Conservation (phyloP, 2,888 invertebrate species). For the Plebejus melissa region DNA sequence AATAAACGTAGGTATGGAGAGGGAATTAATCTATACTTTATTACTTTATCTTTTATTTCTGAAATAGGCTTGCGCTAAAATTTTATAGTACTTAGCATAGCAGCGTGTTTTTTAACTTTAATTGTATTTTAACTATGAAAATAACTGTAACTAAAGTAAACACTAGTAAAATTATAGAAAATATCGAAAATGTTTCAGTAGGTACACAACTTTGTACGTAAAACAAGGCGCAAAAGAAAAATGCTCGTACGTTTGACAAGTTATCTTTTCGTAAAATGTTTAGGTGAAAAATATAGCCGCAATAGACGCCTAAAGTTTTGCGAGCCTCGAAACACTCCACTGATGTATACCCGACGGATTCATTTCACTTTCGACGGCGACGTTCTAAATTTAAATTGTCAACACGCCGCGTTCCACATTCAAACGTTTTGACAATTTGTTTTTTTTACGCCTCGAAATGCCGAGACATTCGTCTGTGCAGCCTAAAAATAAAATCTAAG, state of each 20-base stretch:
- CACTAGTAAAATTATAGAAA: background rate
- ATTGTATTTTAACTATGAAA: no score
- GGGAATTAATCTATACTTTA: background rate
- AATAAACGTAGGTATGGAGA: background rate
- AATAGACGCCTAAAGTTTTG: constrained; percentile 12
- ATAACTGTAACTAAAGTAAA: background rate
- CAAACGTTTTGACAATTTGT: constrained; percentile 22
- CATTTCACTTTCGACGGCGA: constrained; percentile 25
- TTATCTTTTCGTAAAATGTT: constrained; percentile 9
- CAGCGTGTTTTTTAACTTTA: no score
- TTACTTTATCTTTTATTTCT: background rate
- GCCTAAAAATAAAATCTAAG: background rate
- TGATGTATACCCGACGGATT: constrained; percentile 8
- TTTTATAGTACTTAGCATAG: no score
- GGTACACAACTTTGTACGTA: background rate
- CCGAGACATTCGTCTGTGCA: background rate
- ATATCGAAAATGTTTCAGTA: background rate
- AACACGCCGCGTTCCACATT: constrained; percentile 10
- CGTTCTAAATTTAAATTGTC: constrained; percentile 23
- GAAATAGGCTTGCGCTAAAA: no score
- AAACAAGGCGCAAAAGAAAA: background rate
- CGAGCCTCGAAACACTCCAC: constrained; percentile 19
- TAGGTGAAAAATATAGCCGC: background rate
- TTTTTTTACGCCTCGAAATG: constrained; percentile 4
- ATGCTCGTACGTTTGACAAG: constrained; percentile 3